Evolutionary conservation across 2,888 invertebrate genomes (phyloP).

Genomic region (Pantelozetes paolii): DNA sequence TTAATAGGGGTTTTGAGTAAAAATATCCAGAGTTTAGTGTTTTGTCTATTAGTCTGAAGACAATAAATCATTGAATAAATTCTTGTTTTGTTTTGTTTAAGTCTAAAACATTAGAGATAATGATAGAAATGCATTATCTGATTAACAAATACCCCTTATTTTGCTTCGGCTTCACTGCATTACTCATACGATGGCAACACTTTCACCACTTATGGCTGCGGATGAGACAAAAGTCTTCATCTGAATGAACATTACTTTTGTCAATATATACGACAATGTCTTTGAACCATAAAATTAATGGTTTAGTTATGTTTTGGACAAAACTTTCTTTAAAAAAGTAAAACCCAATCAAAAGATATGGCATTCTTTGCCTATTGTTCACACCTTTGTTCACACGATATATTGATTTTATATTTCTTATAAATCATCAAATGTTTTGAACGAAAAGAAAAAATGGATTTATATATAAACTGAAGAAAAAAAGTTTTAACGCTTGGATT

Average conservation of each 20-base stretch:
- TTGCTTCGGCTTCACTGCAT: not conserved
- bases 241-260: not conserved
- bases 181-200: not conserved
- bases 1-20: no score
- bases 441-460: not conserved
- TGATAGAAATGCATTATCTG: conserved; percentile 16
- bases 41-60: not conserved
- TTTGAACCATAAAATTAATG: not conserved
- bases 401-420: not conserved
- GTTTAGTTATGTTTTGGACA: not conserved
- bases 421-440: not conserved
- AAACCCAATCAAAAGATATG: conserved; percentile 3
- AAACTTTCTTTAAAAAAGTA: not conserved
- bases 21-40: not conserved
- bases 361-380: not conserved
- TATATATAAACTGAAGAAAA: not conserved
- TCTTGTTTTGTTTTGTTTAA: not conserved
- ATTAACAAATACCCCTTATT: conserved; percentile 2
- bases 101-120: not conserved
- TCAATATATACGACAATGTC: not conserved
- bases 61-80: not conserved
- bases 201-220: not conserved
- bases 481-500: not conserved
- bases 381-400: not conserved
- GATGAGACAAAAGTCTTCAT: no score